These are phyloP conservation scores for Oopsacas minuta DNA, from an alignment of 37 sponge, comb jelly and placozoan genomes.

Conservation along the genomic window DNA sequence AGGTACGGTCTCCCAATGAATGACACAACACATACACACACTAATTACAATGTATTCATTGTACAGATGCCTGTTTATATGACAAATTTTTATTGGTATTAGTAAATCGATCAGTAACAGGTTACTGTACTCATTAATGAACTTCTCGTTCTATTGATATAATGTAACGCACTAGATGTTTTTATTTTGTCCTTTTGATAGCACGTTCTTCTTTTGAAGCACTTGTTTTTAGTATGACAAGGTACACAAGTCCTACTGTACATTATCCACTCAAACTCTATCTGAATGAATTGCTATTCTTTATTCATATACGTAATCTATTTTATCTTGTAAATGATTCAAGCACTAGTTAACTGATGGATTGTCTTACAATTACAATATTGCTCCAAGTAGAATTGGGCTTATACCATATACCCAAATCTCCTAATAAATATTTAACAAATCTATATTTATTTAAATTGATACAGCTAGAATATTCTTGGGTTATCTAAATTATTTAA, in stretches of 20 bases:
- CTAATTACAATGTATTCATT: not conserved
- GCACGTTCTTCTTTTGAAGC: not conserved
- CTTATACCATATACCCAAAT: no score
- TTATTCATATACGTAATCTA: not conserved
- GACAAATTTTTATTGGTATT: slow-evolving; percentile 12
- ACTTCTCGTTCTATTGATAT: not conserved
- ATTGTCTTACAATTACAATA: not conserved
- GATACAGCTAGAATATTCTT: no score
- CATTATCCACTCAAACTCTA: not conserved
- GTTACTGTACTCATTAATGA: slow-evolving; percentile 9
- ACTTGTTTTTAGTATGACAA: not conserved
- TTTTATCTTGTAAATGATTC: slow-evolving; percentile 18
- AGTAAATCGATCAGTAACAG: slow-evolving; percentile 18
- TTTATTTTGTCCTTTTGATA: slow-evolving; percentile 13
- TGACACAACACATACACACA: not conserved
- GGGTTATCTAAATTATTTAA: no score
- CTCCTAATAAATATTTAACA: no score
- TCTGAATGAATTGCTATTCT: slow-evolving; percentile 6
- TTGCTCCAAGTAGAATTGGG: no score
- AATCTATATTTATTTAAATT: no score
- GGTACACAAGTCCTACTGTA: not conserved
- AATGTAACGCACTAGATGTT: slow-evolving; percentile 13
- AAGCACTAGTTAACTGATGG: not conserved
- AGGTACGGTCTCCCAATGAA: not conserved
- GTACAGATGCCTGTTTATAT: slow-evolving; percentile 17